These are phyloP conservation scores for Xylocopa sonorina DNA, from an alignment of 1,140 invertebrate genomes.

Conservation along the genomic window DNA sequence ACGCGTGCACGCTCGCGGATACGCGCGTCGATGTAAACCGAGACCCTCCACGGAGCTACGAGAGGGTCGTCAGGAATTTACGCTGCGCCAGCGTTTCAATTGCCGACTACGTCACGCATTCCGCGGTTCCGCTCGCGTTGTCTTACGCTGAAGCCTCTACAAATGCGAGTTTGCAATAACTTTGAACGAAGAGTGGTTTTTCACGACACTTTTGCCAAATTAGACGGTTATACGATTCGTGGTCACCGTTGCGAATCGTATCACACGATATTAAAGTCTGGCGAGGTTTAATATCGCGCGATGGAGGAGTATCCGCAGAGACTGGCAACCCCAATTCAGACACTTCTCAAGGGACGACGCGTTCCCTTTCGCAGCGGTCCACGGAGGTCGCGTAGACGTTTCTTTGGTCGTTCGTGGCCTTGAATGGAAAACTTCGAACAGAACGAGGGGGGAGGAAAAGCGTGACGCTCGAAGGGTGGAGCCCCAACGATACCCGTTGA, in stretches of 20 bases:
- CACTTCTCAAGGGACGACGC: no score
- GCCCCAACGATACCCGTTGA: slow-evolving; percentile 26
- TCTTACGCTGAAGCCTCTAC: no score
- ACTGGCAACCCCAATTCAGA: neutral
- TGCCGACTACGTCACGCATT: slow-evolving; percentile 52
- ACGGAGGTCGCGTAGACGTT: neutral
- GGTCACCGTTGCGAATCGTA: no score
- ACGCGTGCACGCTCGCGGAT: slow-evolving; percentile 1
- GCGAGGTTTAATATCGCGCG: slow-evolving; percentile 18
- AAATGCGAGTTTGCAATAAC: no score
- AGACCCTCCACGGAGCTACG: slow-evolving; percentile 18
- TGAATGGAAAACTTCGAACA: slow-evolving; percentile 8
- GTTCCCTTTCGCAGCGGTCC: neutral
- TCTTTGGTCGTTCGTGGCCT: slow-evolving; percentile 7
- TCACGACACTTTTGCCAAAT: no score
- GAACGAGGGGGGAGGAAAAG: neutral
- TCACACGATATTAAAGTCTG: neutral
- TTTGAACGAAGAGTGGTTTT: no score
- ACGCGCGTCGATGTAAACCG: slow-evolving; percentile 19
- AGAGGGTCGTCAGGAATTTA: slow-evolving; percentile 52
- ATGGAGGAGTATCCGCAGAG: neutral
- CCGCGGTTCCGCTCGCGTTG: slow-evolving; percentile 46
- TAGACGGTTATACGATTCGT: neutral
- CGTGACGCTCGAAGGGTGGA: neutral
- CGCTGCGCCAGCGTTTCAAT: slow-evolving; percentile 39